Conservation (phyloP, 2,797 vertebrate genomes). For the Pterois miles region DNA sequence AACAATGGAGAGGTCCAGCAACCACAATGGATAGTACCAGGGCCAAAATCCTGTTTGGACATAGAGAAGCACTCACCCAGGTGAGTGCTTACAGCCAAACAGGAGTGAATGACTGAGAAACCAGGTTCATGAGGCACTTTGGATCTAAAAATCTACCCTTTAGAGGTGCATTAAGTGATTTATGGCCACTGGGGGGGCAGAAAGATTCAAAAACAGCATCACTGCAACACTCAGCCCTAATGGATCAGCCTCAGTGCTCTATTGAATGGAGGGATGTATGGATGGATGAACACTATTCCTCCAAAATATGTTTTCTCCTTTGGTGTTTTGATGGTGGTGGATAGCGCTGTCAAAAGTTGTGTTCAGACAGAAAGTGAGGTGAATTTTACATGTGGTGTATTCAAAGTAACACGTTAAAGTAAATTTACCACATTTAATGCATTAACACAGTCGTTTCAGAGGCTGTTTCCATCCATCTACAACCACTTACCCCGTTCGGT, state of each 20-base stretch:
- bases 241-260: background rate
- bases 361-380: background rate
- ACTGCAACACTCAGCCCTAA: background rate
- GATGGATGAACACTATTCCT: background rate
- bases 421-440: no score
- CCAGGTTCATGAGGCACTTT: background rate
- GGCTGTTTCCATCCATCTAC: no score
- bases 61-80: background rate
- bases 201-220: background rate
- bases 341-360: background rate
- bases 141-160: background rate
- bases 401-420: no score
- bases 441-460: rapidly evolving
- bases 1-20: background rate
- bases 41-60: background rate
- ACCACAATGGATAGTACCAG: background rate
- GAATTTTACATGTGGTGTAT: background rate
- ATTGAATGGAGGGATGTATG: no score
- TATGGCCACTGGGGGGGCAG: background rate
- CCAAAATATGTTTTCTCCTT: background rate
- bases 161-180: background rate
- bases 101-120: background rate
- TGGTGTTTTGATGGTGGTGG: background rate
- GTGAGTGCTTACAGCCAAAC: background rate
- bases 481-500: no score